These are phyloP conservation scores for Cygnus atratus DNA, from an alignment of 2,113 vertebrate genomes.

Conservation along the genomic window DNA sequence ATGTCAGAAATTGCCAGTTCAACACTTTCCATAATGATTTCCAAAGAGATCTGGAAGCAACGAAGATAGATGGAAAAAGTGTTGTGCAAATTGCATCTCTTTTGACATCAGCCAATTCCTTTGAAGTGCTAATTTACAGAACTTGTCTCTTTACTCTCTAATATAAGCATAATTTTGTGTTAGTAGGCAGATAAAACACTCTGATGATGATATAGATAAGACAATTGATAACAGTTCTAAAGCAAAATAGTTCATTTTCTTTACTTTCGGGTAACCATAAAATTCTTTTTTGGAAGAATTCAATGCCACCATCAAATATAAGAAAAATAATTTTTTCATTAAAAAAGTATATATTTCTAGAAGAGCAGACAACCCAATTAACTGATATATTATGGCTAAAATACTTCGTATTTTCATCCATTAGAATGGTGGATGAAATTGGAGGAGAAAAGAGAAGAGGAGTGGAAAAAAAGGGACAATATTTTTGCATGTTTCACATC, in stretches of 20 bases:
- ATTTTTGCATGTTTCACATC: background rate
- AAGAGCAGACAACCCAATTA: background rate
- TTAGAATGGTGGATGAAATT: background rate
- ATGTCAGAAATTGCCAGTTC: background rate
- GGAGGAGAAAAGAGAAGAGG: background rate
- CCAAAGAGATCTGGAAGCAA: background rate
- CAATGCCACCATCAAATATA: too few species aligned
- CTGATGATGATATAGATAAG: background rate
- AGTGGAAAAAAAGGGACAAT: background rate
- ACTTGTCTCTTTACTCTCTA: background rate
- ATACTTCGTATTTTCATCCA: background rate
- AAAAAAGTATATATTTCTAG: background rate
- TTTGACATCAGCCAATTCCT: background rate
- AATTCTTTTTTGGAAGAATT: background rate
- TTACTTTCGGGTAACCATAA: background rate
- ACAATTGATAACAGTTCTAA: background rate
- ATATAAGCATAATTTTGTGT: background rate
- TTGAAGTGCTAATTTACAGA: background rate
- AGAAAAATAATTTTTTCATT: too few species aligned
- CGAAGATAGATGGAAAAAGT: background rate
- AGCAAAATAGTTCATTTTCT: background rate
- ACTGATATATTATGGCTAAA: background rate
- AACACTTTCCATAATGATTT: background rate
- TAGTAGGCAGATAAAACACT: background rate
- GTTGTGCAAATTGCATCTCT: background rate